A percentile compares a stretch with the other conserved stretches of the same genome.
phyloP scores from a whole-genome alignment of 2,113 vertebrate species.

The Neopipo cinnamomea region DNA sequence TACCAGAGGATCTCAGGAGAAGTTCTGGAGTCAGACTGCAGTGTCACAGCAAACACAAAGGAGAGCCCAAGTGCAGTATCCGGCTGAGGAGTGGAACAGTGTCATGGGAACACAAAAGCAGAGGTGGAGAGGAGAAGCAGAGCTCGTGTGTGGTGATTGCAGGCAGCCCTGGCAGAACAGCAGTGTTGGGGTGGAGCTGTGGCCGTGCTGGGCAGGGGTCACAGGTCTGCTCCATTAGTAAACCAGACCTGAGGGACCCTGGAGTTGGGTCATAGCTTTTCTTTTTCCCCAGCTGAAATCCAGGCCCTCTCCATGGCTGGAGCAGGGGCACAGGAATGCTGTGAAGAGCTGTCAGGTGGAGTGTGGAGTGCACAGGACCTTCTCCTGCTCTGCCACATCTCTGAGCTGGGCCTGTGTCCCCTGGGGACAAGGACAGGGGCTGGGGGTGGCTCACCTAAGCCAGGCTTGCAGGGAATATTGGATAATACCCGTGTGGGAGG shows the following conservation, averaged over 20 bases:
- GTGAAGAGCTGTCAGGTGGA: neutral
- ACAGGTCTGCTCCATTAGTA: neutral
- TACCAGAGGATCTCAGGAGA: neutral
- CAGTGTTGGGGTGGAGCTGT: too few relatives aligned
- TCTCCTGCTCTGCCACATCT: neutral
- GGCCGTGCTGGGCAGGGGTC: neutral
- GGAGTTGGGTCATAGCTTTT: neutral
- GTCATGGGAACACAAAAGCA: neutral
- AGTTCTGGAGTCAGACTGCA: neutral
- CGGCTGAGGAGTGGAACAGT: neutral
- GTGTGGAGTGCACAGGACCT: accelerated
- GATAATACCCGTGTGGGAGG: neutral
- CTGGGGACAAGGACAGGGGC: neutral
- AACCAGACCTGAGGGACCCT: neutral
- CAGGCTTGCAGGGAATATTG: neutral
- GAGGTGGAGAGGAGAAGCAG: neutral
- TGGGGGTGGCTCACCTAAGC: neutral
- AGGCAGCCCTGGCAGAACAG: too few relatives aligned
- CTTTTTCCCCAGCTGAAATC: neutral
- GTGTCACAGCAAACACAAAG: neutral
- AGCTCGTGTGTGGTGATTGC: neutral
- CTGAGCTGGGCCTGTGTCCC: accelerated
- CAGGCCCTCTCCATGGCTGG: neutral
- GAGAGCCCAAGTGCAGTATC: neutral
- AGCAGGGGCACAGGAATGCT: neutral